phyloP scores from a whole-genome alignment of 2,113 vertebrate species.

The Ondatra zibethicus region DNA sequence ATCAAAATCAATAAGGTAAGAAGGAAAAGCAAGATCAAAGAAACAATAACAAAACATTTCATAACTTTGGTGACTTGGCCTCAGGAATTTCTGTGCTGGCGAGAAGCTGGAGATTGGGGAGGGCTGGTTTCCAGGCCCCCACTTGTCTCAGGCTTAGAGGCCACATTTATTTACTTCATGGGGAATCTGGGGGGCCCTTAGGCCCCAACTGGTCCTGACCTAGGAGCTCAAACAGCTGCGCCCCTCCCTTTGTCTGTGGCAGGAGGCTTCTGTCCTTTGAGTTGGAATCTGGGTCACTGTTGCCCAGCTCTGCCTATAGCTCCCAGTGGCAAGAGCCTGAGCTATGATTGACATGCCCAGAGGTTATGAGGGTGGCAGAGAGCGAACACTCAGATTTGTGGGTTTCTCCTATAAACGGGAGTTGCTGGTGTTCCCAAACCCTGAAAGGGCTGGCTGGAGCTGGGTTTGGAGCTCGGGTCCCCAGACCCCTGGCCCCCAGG shows the following conservation, averaged over 20 bases:
- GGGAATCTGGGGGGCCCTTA: neutral
- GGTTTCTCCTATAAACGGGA: slow-evolving; percentile 31
- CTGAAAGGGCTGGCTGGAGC: slow-evolving; percentile 61
- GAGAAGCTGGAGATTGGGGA: neutral
- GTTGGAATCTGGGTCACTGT: neutral
- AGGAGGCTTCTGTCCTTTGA: neutral
- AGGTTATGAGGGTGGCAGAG: slow-evolving; percentile 53
- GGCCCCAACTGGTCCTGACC: neutral
- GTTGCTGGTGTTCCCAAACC: slow-evolving; percentile 84
- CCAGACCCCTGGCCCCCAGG: neutral
- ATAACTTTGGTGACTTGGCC: slow-evolving; percentile 72
- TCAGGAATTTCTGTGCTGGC: slow-evolving; percentile 70
- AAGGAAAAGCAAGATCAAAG: slow-evolving; percentile 74
- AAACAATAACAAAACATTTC: slow-evolving; percentile 74
- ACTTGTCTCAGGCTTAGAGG: neutral
- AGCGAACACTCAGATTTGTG: neutral
- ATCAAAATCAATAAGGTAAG: slow-evolving; percentile 77
- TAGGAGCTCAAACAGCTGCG: neutral
- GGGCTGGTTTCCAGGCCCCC: neutral
- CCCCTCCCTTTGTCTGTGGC: neutral
- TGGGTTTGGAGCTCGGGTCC: neutral
- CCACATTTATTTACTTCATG: neutral
- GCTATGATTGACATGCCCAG: neutral
- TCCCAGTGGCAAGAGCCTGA: neutral
- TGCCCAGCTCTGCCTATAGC: neutral